Evolutionary conservation across 2,797 vertebrate genomes (phyloP).

Genomic region (Phalanger gymnotis): DNA sequence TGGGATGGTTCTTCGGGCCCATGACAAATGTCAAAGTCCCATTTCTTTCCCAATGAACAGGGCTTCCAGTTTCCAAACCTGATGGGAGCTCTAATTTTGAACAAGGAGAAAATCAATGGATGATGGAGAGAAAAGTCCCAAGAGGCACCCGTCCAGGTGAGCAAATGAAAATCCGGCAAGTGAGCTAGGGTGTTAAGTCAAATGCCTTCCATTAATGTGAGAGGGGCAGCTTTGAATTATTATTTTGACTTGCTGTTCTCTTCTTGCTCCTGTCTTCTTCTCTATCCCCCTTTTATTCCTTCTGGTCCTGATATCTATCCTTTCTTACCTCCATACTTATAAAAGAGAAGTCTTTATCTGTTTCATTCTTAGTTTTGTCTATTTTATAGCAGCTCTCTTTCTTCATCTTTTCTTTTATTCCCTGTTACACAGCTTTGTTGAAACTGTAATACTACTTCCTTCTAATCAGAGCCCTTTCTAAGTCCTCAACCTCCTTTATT

Average conservation of each 20-base stretch:
- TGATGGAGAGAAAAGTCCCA: conserved; percentile 52
- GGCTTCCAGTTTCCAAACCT: conserved; percentile 76
- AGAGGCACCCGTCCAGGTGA: conserved; percentile 64
- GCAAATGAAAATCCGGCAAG: conserved; percentile 16
- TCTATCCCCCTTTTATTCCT: not conserved
- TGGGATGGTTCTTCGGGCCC: not conserved
- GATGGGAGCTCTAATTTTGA: conserved; percentile 58
- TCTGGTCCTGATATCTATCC: not conserved
- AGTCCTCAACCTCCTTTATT: not conserved
- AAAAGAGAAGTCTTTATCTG: not conserved
- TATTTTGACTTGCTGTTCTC: not conserved
- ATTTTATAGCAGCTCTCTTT: conserved; percentile 29
- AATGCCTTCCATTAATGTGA: not conserved
- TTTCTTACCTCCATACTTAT: not conserved
- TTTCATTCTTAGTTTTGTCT: not conserved
- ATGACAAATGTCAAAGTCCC: conserved; percentile 5
- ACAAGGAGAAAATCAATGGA: conserved; percentile 50
- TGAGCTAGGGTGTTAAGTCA: not conserved
- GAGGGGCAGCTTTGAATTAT: not conserved
- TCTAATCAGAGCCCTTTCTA: not conserved
- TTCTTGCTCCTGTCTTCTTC: not conserved
- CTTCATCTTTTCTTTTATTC: not conserved
- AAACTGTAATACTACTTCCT: not conserved
- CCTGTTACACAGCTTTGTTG: not conserved
- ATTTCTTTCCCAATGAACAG: conserved; percentile 58